Base-by-base conservation (phyloP, 1,140 invertebrate genomes). In the Drosophila quadrilineata region DNA sequence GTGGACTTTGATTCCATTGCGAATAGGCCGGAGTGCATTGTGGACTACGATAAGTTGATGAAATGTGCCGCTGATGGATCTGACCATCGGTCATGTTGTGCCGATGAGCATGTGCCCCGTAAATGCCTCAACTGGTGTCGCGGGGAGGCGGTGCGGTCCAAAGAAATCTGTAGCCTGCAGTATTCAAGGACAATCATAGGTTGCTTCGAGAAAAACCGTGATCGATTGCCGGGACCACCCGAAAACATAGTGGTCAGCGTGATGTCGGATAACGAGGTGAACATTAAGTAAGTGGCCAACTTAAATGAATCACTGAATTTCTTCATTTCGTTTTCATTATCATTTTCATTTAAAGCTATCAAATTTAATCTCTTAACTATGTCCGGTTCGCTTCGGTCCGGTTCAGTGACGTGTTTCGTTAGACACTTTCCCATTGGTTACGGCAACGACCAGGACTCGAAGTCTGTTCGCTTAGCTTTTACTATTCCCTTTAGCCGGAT, bases 21-120 rank as follows among this genome's bases (percentile, higher is more conserved):
- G 76, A 93, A 95, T 88, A 92, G 93, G 33, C 93, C 94, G 0
- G 93, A 95, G 75, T 96, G 95, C 86, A 93, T 96, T 63, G 91
- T 92, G 33, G 95, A 96, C 87, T 95, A 96, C 74, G 93, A 96
- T 88, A 96, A 96, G 76, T 90, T 96, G 10, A 96, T 96, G 94
- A 94, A 93, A 76, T 96, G 95, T 75, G 95, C 94, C 1, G 94
- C 95, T 59, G 95, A 95, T 91, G 93, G 93, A 24, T 94, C 93
- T 9, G 95, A 96, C 89, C 95, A 96, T 84, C 90, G 95, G 14
- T 92, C 92, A 31, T 96, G 95, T 80, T 96, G 95, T 86, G 93
- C 93, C 0, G 92, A 94, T 6, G 92, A 92, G 82, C 93, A 94
- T 14, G 94, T 96, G 3, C 94, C 95, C 0, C 90, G 93, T 3